Evolutionary conservation across 2,797 vertebrate genomes (phyloP).

Genomic region (Neostethus bicornis): DNA sequence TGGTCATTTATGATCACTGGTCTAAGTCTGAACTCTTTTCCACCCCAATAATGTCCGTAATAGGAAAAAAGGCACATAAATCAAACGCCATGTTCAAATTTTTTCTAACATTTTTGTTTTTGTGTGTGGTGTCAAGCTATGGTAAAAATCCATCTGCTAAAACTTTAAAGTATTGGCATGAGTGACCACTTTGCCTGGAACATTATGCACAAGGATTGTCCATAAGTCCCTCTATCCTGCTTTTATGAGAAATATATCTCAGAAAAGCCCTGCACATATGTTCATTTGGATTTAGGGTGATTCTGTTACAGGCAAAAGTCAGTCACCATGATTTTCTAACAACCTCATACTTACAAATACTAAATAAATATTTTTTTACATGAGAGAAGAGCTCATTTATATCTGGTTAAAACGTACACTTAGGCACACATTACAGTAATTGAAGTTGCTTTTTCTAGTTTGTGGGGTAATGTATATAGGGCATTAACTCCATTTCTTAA

Average conservation of each 20-base stretch:
- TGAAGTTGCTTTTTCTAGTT: background rate
- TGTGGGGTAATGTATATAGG: background rate
- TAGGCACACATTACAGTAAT: background rate
- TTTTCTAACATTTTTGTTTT: constrained; percentile 10
- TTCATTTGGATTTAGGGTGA: background rate
- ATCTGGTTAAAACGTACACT: background rate
- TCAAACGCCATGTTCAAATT: constrained; percentile 2
- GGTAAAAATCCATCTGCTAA: constrained; percentile 7
- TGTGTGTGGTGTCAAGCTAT: background rate
- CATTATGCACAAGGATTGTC: background rate
- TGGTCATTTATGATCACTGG: constrained; percentile 48
- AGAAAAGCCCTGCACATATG: background rate
- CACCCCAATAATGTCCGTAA: constrained; percentile 18
- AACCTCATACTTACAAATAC: background rate
- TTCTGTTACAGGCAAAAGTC: background rate
- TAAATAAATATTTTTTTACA: background rate
- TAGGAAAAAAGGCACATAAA: constrained; percentile 27
- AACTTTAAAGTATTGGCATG: background rate
- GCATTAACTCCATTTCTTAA: constrained; percentile 17
- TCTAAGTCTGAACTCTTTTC: constrained; percentile 50
- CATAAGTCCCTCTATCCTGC: background rate
- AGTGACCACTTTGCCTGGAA: background rate
- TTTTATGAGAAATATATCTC: background rate
- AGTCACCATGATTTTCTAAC: background rate
- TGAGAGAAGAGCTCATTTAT: background rate